Conservation (phyloP, 2,797 vertebrate species). For the Manis pentadactyla region DNA sequence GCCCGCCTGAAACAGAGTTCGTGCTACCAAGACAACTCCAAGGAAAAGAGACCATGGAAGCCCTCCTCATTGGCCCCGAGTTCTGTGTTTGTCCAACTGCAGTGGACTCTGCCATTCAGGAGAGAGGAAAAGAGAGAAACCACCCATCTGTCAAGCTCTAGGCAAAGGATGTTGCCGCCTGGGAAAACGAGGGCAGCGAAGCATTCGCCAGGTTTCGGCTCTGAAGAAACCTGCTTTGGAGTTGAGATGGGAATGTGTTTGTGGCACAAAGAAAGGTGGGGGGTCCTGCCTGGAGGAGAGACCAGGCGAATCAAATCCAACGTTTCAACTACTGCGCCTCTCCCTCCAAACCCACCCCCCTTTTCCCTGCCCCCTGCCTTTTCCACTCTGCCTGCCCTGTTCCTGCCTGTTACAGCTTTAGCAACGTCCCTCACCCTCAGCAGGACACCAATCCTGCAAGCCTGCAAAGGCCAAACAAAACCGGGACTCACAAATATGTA, state of each 20-base stretch:
- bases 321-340: neutral
- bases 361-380: neutral
- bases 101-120: neutral
- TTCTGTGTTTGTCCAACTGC: neutral
- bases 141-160: neutral
- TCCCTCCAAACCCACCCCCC: neutral
- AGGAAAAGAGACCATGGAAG: accelerated
- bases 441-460: slow-evolving; percentile 63
- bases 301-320: neutral
- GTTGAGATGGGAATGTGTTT: neutral
- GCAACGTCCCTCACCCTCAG: slow-evolving; percentile 45
- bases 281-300: neutral
- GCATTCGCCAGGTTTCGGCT: neutral
- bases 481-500: slow-evolving; percentile 79
- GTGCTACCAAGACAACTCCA: accelerated
- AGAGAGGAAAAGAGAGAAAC: neutral
- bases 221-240: neutral
- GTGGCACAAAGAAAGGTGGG: neutral
- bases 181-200: neutral
- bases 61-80: neutral
- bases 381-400: neutral
- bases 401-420: slow-evolving; percentile 16
- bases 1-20: neutral
- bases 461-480: slow-evolving; percentile 78
- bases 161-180: accelerated